Conservation (phyloP, 2,888 invertebrate genomes). For the Heliconius ethilla region DNA sequence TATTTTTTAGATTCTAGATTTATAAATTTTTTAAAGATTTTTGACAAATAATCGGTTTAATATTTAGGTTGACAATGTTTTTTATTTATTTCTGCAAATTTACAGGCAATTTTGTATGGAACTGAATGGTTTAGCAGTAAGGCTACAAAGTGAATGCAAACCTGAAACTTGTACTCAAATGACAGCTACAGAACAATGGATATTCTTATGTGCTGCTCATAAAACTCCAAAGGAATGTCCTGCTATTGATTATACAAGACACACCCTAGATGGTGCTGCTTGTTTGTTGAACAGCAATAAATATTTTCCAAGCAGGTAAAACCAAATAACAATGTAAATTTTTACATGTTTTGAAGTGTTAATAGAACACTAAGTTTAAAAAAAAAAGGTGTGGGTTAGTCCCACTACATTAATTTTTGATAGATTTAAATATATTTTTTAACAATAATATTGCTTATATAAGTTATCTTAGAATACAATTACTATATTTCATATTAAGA, state of each 20-base stretch:
- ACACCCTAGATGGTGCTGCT: conserved; percentile 99
- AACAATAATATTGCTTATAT: background rate
- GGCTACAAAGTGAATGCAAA: conserved; percentile 97
- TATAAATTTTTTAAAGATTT: no score
- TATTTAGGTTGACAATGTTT: background rate
- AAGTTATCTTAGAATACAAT: background rate
- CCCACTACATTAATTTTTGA: background rate
- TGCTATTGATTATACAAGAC: conserved; percentile 99
- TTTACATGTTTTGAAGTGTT: background rate
- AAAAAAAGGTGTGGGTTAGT: background rate
- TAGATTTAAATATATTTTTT: background rate
- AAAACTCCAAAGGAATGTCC: conserved; percentile 99
- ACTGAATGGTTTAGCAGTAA: conserved; percentile 98
- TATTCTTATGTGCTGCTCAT: conserved; percentile 99
- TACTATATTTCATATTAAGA: background rate
- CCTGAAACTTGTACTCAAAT: conserved; percentile 99
- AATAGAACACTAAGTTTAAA: no score
- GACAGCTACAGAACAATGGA: conserved; percentile 99
- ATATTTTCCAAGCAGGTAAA: conserved; percentile 98
- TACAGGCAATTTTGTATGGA: conserved; percentile 99
- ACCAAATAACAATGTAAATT: conserved; percentile 13
- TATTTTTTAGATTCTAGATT: no score
- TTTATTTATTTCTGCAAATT: conserved; percentile 23
- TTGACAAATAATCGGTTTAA: no score
- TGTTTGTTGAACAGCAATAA: conserved; percentile 99